These are phyloP conservation scores for Hippocampus abdominalis DNA, from an alignment of 2,113 vertebrate species.

Conservation along the genomic window DNA sequence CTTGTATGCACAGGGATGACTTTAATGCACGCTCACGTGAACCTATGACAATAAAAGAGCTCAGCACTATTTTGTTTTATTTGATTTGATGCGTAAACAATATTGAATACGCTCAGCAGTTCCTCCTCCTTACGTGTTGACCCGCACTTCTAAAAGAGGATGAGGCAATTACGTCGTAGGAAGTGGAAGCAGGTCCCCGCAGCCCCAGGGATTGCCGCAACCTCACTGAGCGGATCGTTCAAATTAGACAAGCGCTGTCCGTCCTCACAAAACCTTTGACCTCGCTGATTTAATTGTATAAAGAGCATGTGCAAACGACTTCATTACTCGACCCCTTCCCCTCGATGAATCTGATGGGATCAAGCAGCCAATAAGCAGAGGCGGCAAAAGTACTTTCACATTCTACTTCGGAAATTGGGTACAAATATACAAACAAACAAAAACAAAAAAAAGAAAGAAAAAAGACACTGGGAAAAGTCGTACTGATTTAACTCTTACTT, in stretches of 20 bases:
- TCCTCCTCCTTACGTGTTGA: constrained; percentile 23
- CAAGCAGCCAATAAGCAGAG: neutral
- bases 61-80: neutral
- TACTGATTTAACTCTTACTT: neutral
- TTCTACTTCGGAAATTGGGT: neutral
- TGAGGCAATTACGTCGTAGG: constrained; percentile 53
- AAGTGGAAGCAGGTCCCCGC: constrained; percentile 54
- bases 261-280: constrained; percentile 49
- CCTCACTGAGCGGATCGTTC: constrained; percentile 58
- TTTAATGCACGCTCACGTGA: neutral
- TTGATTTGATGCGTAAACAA: no score
- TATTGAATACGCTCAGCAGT: no score
- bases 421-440: no score
- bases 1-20: neutral
- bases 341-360: neutral
- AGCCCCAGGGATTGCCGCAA: constrained; percentile 49
- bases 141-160: constrained; percentile 53
- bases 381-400: neutral
- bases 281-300: constrained; percentile 39
- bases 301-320: constrained; percentile 1
- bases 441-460: neutral
- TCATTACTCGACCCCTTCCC: neutral
- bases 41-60: neutral
- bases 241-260: constrained; percentile 62
- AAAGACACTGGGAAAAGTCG: neutral